phyloP scores from a whole-genome alignment of 2,797 vertebrate species.

The Hapalemur alaotrensis region DNA sequence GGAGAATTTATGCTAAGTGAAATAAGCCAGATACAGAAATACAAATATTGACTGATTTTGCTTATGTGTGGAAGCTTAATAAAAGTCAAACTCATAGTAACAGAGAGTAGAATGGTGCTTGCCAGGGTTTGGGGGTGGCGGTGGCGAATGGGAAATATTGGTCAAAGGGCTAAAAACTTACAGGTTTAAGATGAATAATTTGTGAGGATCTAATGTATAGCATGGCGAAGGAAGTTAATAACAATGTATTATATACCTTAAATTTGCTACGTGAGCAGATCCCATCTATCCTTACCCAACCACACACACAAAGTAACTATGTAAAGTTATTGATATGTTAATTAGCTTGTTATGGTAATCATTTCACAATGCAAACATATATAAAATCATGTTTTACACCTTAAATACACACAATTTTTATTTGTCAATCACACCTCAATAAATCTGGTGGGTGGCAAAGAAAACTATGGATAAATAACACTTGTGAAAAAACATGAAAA shows the following conservation, averaged over 20 bases:
- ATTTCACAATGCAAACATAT: background rate
- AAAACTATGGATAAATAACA: background rate
- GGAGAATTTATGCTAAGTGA: background rate
- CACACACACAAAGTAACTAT: background rate
- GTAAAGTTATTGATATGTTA: background rate
- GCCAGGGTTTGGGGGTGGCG: accelerated
- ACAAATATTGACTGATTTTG: background rate
- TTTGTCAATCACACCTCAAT: background rate
- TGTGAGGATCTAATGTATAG: background rate
- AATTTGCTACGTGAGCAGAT: background rate
- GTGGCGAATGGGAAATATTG: background rate
- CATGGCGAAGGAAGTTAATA: background rate
- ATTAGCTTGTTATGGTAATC: background rate
- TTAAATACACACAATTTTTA: background rate
- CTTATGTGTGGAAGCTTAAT: background rate
- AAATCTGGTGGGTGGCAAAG: background rate
- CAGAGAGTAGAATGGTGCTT: background rate
- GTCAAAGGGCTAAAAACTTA: background rate
- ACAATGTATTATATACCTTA: background rate
- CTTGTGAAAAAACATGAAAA: background rate
- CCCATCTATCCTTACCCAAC: background rate
- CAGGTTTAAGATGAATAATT: background rate
- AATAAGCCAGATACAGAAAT: background rate
- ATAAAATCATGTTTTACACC: background rate
- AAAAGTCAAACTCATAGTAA: background rate